A percentile compares a stretch with the other conserved stretches of the same genome.
Conservation (phyloP, 2,113 vertebrate species). For the Capra hircus region DNA sequence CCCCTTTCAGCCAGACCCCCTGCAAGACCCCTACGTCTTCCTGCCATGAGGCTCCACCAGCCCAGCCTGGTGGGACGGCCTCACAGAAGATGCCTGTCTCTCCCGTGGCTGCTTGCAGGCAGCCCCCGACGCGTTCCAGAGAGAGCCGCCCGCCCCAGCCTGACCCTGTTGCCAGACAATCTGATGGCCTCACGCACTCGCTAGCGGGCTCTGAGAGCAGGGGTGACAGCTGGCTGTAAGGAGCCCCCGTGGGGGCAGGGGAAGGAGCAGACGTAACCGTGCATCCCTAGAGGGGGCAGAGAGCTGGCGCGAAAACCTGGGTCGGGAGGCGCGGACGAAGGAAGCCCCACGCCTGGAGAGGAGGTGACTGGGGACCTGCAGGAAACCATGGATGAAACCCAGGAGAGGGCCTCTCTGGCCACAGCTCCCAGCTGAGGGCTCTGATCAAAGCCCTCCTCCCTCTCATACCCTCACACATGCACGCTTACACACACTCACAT, state of each 20-base stretch:
- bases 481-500: not conserved
- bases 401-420: not conserved
- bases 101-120: not conserved
- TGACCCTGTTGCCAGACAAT: not conserved
- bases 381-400: not conserved
- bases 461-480: not conserved
- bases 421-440: not conserved
- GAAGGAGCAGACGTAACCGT: rapidly evolving
- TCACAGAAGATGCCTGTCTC: not conserved
- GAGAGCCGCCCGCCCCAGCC: not conserved
- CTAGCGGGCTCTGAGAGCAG: rapidly evolving
- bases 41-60: rapidly evolving
- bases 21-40: not conserved
- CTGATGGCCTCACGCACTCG: not conserved
- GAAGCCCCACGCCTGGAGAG: not conserved
- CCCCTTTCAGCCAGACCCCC: not conserved
- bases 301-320: no score
- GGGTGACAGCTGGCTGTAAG: not conserved
- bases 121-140: not conserved
- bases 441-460: not conserved
- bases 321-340: rapidly evolving
- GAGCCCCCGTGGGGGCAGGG: not conserved
- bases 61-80: rapidly evolving
- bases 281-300: not conserved
- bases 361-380: not conserved